Percentiles rank a stretch among this genome's conserved stretches.
Conservation (phyloP, 2,113 vertebrate species). For the Sinosuthora webbiana region DNA sequence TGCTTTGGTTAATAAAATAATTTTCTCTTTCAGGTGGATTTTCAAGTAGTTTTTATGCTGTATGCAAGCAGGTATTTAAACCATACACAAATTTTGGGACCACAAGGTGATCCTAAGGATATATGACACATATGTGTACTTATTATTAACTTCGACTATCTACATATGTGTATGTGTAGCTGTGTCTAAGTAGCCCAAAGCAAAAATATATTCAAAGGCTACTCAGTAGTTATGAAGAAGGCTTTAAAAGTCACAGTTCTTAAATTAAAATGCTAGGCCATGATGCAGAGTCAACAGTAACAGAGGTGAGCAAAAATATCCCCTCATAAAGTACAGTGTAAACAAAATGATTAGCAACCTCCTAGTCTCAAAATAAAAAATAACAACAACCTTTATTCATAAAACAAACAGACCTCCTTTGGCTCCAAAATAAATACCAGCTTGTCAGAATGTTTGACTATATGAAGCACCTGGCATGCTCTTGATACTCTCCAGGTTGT, state of each 20-base stretch:
- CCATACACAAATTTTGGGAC: neutral
- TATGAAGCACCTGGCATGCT: conserved; percentile 23
- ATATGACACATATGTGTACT: neutral
- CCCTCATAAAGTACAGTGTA: neutral
- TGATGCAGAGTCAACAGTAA: neutral
- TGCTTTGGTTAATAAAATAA: neutral
- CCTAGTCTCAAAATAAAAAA: conserved; percentile 10
- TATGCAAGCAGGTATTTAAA: neutral
- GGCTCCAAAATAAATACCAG: conserved; percentile 44
- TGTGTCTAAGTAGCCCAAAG: neutral
- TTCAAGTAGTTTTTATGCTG: neutral
- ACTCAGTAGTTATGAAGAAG: neutral
- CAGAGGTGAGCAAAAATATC: neutral
- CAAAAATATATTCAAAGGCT: neutral
- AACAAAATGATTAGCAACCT: neutral
- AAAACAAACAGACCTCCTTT: neutral
- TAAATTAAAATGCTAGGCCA: neutral
- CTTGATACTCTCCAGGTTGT: conserved; percentile 42
- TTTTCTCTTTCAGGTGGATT: neutral
- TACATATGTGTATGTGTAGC: rapidly evolving
- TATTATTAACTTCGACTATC: neutral
- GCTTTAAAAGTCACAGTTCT: neutral
- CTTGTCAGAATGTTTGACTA: conserved; percentile 21
- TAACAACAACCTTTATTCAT: neutral
- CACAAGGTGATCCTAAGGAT: rapidly evolving